Evolutionary conservation across 2,113 vertebrate species (phyloP).

Genomic region (Coptodon rendalli): DNA sequence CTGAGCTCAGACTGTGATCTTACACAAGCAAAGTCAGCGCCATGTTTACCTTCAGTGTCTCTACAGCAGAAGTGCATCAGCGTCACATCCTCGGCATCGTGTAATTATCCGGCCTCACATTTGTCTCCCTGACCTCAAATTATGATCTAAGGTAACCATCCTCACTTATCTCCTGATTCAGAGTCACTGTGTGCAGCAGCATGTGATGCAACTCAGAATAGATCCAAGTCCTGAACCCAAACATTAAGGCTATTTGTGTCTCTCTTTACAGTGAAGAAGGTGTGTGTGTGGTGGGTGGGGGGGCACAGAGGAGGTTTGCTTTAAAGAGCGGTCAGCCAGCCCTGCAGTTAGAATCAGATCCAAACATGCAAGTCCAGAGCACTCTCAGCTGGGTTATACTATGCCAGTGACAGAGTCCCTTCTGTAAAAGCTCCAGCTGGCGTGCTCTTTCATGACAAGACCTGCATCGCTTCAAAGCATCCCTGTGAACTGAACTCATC

Average conservation of each 20-base stretch:
- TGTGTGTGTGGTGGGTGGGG: background rate
- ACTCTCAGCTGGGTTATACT: background rate
- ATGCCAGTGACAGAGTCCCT: background rate
- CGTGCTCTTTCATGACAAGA: conserved; percentile 23
- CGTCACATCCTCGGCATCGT: background rate
- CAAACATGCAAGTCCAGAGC: background rate
- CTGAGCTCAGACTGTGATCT: background rate
- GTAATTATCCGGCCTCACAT: background rate
- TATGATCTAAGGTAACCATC: background rate
- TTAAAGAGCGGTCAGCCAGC: background rate
- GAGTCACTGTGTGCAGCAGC: background rate
- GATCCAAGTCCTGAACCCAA: background rate
- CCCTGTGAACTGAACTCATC: conserved; percentile 18
- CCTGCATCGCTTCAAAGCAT: conserved; percentile 20
- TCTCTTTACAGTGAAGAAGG: background rate
- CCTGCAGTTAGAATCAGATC: background rate
- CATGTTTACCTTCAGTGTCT: background rate
- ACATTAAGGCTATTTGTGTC: background rate
- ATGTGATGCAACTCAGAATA: background rate
- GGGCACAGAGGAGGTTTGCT: background rate
- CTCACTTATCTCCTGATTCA: background rate
- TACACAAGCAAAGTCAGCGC: background rate
- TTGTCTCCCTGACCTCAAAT: background rate
- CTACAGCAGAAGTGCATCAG: background rate
- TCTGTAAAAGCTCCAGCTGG: conserved; percentile 19